Percentiles rank a stretch among this genome's conserved stretches.
These are phyloP conservation scores for Platyrinchus mystaceus DNA, from an alignment of 2,797 vertebrate species.

Conservation along the genomic window DNA sequence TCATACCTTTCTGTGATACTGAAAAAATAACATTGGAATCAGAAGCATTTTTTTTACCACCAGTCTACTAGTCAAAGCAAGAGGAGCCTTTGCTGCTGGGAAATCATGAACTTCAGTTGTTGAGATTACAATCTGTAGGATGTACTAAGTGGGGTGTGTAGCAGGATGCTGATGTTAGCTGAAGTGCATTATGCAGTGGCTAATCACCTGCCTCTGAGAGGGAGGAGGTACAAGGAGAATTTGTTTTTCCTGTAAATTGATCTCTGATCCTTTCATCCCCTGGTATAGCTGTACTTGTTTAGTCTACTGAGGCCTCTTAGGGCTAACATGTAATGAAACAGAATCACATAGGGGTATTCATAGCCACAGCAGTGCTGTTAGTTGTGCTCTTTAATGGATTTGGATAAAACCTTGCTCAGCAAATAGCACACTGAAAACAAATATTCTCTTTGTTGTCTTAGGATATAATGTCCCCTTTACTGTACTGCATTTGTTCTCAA, in stretches of 20 bases:
- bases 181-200: not conserved
- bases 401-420: constrained; percentile 14
- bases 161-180: not conserved
- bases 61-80: not conserved
- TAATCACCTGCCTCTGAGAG: constrained; percentile 25
- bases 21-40: not conserved
- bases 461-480: not conserved
- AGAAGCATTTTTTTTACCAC: not conserved
- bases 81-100: not conserved
- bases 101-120: not conserved
- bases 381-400: constrained; percentile 11
- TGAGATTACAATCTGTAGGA: not conserved
- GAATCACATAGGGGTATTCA: not conserved
- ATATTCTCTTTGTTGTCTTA: constrained; percentile 5
- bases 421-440: constrained; percentile 35
- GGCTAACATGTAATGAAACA: not conserved
- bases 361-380: constrained; percentile 12
- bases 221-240: not conserved
- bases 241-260: constrained; percentile 51
- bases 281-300: not conserved
- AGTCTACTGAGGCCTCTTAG: not conserved
- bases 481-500: constrained; percentile 39
- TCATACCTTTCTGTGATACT: not conserved
- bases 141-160: not conserved
- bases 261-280: constrained; percentile 54